phyloP scores from a whole-genome alignment of 2,113 vertebrate species.

The Cariama cristata region DNA sequence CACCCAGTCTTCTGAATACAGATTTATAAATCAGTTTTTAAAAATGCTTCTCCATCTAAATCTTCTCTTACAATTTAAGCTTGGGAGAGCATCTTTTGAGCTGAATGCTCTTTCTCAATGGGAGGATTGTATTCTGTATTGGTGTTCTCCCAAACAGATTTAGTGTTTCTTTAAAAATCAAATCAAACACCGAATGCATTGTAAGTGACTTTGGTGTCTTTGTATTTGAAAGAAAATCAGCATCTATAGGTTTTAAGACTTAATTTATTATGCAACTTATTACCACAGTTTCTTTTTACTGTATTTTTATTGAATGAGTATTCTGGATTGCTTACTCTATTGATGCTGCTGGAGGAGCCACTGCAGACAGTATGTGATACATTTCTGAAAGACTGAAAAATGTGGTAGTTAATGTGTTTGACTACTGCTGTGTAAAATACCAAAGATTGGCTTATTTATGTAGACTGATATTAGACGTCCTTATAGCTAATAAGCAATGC shows the following conservation, averaged over 20 bases:
- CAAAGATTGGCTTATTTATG: neutral
- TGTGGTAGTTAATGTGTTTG: neutral
- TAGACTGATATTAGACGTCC: neutral
- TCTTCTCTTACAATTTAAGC: neutral
- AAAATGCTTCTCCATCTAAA: conserved; percentile 2
- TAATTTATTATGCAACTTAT: neutral
- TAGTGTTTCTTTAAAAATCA: neutral
- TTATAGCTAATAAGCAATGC: neutral
- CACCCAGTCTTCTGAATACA: conserved; percentile 51
- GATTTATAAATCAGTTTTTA: conserved; percentile 33
- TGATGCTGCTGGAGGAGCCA: neutral
- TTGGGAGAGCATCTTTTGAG: neutral
- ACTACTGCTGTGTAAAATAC: neutral
- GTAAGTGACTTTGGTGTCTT: neutral
- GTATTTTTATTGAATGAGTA: neutral
- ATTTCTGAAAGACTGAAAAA: neutral
- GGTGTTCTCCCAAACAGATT: neutral
- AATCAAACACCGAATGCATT: neutral
- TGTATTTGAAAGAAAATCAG: neutral
- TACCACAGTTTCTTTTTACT: neutral
- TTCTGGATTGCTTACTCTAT: neutral
- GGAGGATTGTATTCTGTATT: neutral
- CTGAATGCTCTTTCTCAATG: neutral
- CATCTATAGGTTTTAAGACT: neutral
- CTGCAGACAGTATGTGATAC: neutral